Evolutionary conservation across 2,113 vertebrate species (phyloP).

Genomic region (Tachysurus vachellii): DNA sequence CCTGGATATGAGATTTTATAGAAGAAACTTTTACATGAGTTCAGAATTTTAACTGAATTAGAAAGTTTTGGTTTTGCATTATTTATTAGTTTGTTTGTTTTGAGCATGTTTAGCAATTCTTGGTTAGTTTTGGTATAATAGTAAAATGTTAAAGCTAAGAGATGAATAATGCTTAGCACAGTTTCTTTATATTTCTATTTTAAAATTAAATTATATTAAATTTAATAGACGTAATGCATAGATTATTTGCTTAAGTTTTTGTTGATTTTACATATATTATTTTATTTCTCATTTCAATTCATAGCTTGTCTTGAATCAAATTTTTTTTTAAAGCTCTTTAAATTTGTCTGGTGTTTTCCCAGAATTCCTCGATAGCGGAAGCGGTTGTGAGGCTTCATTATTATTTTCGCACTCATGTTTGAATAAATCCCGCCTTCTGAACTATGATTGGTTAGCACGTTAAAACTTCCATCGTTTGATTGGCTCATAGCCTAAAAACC

Average conservation of each 20-base stretch:
- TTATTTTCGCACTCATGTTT: not conserved
- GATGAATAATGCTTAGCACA: not conserved
- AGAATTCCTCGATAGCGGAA: constrained; percentile 35
- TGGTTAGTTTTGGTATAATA: not conserved
- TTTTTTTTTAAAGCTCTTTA: not conserved
- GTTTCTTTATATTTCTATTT: not conserved
- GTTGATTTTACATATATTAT: not conserved
- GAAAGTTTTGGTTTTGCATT: too few relatives aligned
- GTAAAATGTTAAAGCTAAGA: not conserved
- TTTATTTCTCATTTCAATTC: not conserved
- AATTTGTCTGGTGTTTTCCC: constrained; percentile 37
- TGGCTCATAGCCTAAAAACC: not conserved
- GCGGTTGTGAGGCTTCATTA: not conserved
- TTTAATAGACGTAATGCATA: not conserved
- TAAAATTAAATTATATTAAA: too few relatives aligned
- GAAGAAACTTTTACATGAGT: not conserved
- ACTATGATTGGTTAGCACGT: not conserved
- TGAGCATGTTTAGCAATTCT: not conserved
- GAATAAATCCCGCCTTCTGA: not conserved
- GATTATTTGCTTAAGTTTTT: not conserved
- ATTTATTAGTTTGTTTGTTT: not conserved
- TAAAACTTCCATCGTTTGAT: not conserved
- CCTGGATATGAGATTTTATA: not conserved
- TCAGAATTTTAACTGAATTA: too few relatives aligned
- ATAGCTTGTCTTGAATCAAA: not conserved